Evolutionary conservation across 1,140 invertebrate genomes (phyloP), one percentile per base, ranked within the genome.

Genomic region (Cyclina sinensis): DNA sequence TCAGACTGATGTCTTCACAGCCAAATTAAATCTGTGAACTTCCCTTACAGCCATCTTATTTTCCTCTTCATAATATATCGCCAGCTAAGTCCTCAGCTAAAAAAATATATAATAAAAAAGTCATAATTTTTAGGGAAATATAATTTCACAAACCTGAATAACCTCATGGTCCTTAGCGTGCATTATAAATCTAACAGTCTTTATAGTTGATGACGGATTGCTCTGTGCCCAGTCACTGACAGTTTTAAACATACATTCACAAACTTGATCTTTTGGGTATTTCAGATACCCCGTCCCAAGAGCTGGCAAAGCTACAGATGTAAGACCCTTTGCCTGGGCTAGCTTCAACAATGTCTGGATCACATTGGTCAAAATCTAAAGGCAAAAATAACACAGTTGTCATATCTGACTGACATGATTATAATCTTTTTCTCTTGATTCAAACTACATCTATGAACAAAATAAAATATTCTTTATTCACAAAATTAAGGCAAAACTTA

Each of bases 231-330:
- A 79, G 7, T 68, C 59, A 16, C 3, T 37, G 4, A 88, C 35
- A 48, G 74, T 59, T 21, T 81, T 24, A 73, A 73, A 80, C 86
- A 88, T 80, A 21, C 37, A 46, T 24, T 37, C 18, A 21, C 57
- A 65, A 35, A 81, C 78, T 21, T 73, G 43, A 0, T 73, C 24
- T 39, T 35, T 57, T 54, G 86, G 86, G 73, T 88, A 88, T 18
- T 70, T 39, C 46, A 88, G 62, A 70, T 35, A 62, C 0, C 86
- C 86, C 21, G 62, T 88, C 30, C 86, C 86, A 3, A 88, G 32
- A 14, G 78, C 86, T 43, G 86, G 86, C 16, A 88, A 79, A 1
- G 86, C 86, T 37, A 88, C 5, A 27, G 86, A 88, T 24, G 35
- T 37, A 18, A 51, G 18, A 0, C 43, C 16, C 39, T 65, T 79